Base-by-base conservation (phyloP, 1,140 invertebrate species). In the Mamestra configurata region DNA sequence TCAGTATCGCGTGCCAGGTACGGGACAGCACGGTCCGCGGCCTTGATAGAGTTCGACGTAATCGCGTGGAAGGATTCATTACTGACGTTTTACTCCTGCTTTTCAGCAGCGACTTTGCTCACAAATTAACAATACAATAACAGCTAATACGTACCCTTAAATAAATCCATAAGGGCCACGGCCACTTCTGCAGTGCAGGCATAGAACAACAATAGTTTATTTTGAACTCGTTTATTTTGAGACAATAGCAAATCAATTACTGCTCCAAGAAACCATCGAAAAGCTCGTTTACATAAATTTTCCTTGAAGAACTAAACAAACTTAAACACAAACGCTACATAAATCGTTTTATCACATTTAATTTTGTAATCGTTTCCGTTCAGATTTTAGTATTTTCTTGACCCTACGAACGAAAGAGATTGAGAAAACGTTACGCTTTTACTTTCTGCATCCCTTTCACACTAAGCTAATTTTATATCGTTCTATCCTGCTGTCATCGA, bases 11-110 rank as follows among this genome's bases (percentile, higher is more conserved):
- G 76, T 93, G 85, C 91, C 92, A 86, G 93, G 91, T 88, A 94
- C 93, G 85, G 79, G 73, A 85, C 61, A 84, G 86, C 75, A 90
- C 93, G 93, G 89, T 90, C 93, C 76, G 89, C 93, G 93, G 89
- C 92, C 93, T 94, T 94, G 92, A 88, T 86, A 85, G 57, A 84
- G 88, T 88, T 90, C 89, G 87, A 87, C 86, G 84, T 86, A 87
- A 86, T 83, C 81, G 79, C 68, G 84, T 79, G 22, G 55, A 24
- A 82, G 66, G 77, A 53, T 81, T 72, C 76, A 85, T 80, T 72
- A 75, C 51, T 57, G 24, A 61, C 46, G 40, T 49, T 4, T 31
- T 35, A 61, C 73, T 20, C 22, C 22, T n/a, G 37, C 46, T 24
- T 15, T 49, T 49, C 22, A 64, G 22, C 10, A 35, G 1, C 22